These are phyloP conservation scores for Troglohyphantes excavatus DNA, from an alignment of 2,888 invertebrate genomes.

Conservation along the genomic window DNA sequence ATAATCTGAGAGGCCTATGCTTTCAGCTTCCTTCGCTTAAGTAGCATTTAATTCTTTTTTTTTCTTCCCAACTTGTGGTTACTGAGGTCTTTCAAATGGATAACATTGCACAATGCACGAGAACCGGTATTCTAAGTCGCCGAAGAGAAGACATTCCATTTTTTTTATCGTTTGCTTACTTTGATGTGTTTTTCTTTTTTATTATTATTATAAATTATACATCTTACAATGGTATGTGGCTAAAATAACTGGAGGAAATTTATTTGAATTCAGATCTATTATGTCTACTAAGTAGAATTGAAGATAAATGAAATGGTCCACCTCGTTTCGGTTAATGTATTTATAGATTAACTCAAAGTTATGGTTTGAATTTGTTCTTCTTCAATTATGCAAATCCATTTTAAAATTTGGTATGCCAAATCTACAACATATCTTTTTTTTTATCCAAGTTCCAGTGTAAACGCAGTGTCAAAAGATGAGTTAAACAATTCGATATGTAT, in stretches of 20 bases:
- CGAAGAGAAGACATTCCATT: slow-evolving; percentile 28
- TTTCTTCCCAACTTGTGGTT: slow-evolving; percentile 2
- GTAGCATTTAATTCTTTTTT: slow-evolving; percentile 68
- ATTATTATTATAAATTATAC: neutral
- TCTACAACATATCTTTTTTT: no score
- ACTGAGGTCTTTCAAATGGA: neutral
- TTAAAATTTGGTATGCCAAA: no score
- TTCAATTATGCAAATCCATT: no score
- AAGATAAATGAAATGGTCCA: no score
- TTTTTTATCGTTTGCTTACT: neutral
- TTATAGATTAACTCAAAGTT: no score
- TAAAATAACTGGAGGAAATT: neutral
- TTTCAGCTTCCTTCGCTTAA: slow-evolving; percentile 60
- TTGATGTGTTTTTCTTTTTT: slow-evolving; percentile 16
- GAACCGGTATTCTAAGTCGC: slow-evolving; percentile 60
- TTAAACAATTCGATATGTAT: no score
- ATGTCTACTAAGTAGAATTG: no score
- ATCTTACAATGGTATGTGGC: neutral
- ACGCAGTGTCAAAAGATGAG: no score
- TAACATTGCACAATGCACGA: slow-evolving; percentile 47
- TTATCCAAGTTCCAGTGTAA: no score
- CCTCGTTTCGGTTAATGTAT: no score
- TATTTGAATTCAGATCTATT: no score
- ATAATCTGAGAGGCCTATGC: neutral
- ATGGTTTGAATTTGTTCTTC: no score